Percentiles rank a stretch among this genome's conserved stretches.
Conservation (phyloP, 2,113 vertebrate species). For the Todiramphus chloris region DNA sequence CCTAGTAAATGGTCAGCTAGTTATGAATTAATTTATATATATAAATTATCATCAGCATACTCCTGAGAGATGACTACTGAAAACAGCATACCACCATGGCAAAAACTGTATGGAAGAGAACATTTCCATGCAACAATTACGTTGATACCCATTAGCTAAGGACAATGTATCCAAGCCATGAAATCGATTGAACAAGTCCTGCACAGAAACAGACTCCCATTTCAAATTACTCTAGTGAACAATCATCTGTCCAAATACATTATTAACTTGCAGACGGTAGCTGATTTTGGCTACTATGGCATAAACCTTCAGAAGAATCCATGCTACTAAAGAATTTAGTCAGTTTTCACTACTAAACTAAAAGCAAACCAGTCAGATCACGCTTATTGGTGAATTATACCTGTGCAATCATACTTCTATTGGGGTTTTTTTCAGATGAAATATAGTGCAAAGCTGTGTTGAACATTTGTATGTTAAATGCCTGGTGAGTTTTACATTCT, state of each 20-base stretch:
- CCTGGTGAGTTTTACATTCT: constrained; percentile 1
- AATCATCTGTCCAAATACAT: background rate
- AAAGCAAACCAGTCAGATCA: background rate
- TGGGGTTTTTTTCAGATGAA: background rate
- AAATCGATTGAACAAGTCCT: background rate
- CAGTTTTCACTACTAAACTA: background rate
- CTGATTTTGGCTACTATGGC: background rate
- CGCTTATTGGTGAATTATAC: background rate
- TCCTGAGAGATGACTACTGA: background rate
- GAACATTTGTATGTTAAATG: background rate
- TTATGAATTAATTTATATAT: constrained; percentile 64
- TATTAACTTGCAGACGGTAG: background rate
- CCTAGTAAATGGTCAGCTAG: constrained; percentile 50
- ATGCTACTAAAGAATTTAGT: background rate
- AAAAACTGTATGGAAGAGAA: background rate
- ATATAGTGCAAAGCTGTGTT: background rate
- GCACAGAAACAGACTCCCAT: background rate
- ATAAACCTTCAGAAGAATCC: background rate
- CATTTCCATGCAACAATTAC: background rate
- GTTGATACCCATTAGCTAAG: background rate
- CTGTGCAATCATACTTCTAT: background rate
- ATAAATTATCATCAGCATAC: constrained; percentile 2
- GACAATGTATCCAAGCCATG: background rate
- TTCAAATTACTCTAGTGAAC: background rate
- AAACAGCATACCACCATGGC: background rate